Conservation (phyloP, 2,113 vertebrate genomes). For the Nothoprocta pentlandii region DNA sequence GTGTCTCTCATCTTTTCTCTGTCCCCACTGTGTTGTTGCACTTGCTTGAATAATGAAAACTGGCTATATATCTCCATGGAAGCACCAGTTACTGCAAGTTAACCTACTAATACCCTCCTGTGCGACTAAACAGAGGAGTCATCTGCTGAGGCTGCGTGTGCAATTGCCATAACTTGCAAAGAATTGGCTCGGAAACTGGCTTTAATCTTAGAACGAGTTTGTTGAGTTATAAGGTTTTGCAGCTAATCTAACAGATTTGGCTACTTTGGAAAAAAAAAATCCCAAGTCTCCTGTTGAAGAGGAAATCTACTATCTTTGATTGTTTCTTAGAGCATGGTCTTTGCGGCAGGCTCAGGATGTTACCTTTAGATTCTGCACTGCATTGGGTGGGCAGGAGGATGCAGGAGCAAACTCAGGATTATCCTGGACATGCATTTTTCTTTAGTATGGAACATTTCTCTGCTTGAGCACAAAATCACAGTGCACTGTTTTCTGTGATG, state of each 20-base stretch:
- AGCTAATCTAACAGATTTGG: constrained; percentile 15
- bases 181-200: constrained; percentile 60
- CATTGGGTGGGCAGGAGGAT: constrained; percentile 21
- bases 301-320: not conserved
- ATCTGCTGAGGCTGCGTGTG: constrained; percentile 35
- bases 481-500: not conserved
- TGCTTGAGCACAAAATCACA: not conserved
- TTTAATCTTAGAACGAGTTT: not conserved
- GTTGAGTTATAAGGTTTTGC: not conserved
- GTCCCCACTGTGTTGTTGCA: not conserved
- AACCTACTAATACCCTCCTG: constrained; percentile 27
- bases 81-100: constrained; percentile 68
- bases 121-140: not conserved
- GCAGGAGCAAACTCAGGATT: not conserved
- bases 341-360: constrained; percentile 54
- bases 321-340: constrained; percentile 60
- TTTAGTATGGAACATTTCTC: not conserved
- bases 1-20: not conserved
- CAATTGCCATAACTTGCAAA: constrained; percentile 25
- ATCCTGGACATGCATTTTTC: constrained; percentile 5
- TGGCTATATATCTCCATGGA: constrained; percentile 66
- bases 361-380: constrained; percentile 10
- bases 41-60: constrained; percentile 64
- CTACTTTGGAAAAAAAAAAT: not conserved
- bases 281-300: not conserved